Evolutionary conservation across 2,888 invertebrate genomes (phyloP), one percentile per base, ranked within the genome.

Genomic region (Limnephilus rhombicus): DNA sequence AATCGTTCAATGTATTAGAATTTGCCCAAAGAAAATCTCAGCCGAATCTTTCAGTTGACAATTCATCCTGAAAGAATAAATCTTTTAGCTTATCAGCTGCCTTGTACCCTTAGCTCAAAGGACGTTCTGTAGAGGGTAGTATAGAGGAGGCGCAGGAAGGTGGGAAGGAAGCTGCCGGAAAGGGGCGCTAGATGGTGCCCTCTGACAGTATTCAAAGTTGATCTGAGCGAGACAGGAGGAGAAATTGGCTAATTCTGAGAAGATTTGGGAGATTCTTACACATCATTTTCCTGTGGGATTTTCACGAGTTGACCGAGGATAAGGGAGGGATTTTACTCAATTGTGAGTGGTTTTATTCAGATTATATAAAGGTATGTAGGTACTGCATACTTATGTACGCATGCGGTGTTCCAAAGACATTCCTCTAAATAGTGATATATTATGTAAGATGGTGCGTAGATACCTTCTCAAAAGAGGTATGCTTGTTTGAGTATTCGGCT

Each of bases 151-250:
- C 24, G 24, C 24, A 7, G 9, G 7, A n/a, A 31, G 53, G 88
- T 34, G 9, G 80, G 83, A 89, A 85, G 92, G 85, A 88, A 85
- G 68, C 45, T 83, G 91, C 83, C 49, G 88, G 18, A 24, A 37
- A 68, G 86, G 86, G 91, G 80, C 45, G 31, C 86, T 88, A 87
- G 91, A 91, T 82, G 88, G 29, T n/a, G 82, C 90, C 86, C 91
- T 92, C 92, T 93, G 93, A 93, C 93, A 93, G 93, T 90, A 92
- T 92, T 91, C 93, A 92, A 92, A 93, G 93, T 91, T 92, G 93
- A 93, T 92, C 87, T 85, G 86, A 89, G 88, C 31, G 89, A 93
- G 92, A 92, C 91, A 93, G 91, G 45, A 91, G 87, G 93, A 93
- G 92, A 92, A 93, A 93, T 93, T 93, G 93, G 93, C 93, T 93